Conservation (phyloP, 2,888 invertebrate species). For the Electrophaes corylata region DNA sequence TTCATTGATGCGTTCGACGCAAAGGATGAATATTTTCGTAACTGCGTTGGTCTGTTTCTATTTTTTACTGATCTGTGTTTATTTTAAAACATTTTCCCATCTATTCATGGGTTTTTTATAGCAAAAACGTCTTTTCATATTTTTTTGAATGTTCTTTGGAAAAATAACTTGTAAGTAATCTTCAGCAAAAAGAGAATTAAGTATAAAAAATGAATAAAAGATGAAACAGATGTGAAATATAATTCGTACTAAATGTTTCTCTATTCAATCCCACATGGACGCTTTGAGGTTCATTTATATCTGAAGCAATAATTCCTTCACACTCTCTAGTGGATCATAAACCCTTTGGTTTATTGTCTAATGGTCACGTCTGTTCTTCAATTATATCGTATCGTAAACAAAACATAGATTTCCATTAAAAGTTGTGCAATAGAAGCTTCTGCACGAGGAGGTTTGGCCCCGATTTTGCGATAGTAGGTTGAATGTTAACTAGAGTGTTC, state of each 20-base stretch:
- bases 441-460: slow-evolving; percentile 51
- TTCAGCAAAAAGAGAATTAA: background rate
- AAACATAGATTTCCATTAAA: slow-evolving; percentile 61
- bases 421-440: slow-evolving; percentile 54
- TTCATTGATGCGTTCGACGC: slow-evolving; percentile 37
- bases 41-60: slow-evolving; percentile 52
- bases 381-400: slow-evolving; percentile 60
- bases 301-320: slow-evolving; percentile 56
- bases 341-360: slow-evolving; percentile 62
- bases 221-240: slow-evolving; percentile 6
- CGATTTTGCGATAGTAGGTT: slow-evolving; percentile 40
- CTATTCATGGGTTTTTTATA: background rate
- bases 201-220: too few species aligned
- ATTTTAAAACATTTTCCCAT: slow-evolving; percentile 42
- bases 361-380: slow-evolving; percentile 66
- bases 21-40: slow-evolving; percentile 33
- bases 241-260: slow-evolving; percentile 37
- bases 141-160: background rate
- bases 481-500: slow-evolving; percentile 23
- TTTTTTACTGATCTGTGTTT: slow-evolving; percentile 49
- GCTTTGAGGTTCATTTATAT: slow-evolving; percentile 55
- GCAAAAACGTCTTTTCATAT: slow-evolving; percentile 9
- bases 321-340: slow-evolving; percentile 58
- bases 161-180: background rate
- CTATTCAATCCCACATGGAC: slow-evolving; percentile 46